Evolutionary conservation across 2,888 invertebrate species (phyloP).

Genomic region (Drepanosiphum platanoidis): DNA sequence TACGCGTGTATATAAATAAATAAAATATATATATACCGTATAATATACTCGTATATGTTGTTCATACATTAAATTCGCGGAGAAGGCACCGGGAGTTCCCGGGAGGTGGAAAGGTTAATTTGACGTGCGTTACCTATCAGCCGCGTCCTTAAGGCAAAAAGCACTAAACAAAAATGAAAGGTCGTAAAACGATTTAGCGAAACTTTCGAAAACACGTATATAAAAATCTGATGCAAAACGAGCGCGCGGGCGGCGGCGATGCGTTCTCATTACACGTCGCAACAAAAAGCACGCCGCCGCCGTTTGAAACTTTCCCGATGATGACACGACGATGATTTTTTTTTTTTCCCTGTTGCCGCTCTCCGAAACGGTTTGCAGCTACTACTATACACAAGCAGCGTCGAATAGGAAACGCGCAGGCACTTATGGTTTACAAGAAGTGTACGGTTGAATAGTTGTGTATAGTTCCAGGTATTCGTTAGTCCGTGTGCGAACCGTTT

Average conservation of each 20-base stretch:
- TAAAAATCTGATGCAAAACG: not conserved
- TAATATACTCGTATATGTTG: too few species aligned
- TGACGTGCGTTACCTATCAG: slow-evolving; percentile 23
- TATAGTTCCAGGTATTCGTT: not conserved
- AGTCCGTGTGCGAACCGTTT: not conserved
- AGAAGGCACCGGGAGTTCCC: not conserved
- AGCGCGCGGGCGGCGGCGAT: too few species aligned
- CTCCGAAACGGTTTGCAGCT: not conserved
- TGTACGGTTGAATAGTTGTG: slow-evolving; percentile 35
- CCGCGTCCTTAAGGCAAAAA: not conserved
- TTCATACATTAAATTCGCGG: too few species aligned
- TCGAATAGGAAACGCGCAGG: not conserved
- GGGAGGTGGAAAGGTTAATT: slow-evolving; percentile 31
- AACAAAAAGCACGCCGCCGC: not conserved
- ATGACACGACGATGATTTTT: not conserved
- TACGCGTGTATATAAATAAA: not conserved
- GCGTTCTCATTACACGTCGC: slow-evolving; percentile 8
- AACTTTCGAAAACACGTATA: not conserved
- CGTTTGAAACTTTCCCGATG: not conserved
- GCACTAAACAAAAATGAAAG: slow-evolving; percentile 13
- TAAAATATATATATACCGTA: not conserved
- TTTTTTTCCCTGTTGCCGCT: not conserved
- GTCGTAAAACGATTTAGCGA: slow-evolving; percentile 45
- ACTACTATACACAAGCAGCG: not conserved
- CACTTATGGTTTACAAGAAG: not conserved